Percentiles rank a stretch among this genome's conserved stretches.
phyloP scores from a whole-genome alignment of 2,888 invertebrate species.

The Thelaira solivaga region DNA sequence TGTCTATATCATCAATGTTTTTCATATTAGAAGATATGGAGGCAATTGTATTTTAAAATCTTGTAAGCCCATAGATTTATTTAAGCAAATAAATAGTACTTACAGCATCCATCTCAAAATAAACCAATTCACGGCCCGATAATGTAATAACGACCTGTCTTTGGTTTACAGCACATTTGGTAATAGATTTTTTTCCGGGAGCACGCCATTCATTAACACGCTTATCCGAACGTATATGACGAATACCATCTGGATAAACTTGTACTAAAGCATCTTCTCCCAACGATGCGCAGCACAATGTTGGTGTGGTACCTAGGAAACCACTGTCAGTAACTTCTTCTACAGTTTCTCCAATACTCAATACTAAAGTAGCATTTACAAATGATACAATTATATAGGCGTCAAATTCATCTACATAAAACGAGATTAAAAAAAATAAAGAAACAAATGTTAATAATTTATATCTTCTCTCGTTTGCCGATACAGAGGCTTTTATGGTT shows the following conservation, averaged over 20 bases:
- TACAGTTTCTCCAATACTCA: slow-evolving; percentile 99
- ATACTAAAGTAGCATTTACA: slow-evolving; percentile 96
- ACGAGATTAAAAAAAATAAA: slow-evolving; percentile 39
- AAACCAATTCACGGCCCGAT: slow-evolving; percentile 97
- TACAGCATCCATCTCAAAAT: slow-evolving; percentile 99
- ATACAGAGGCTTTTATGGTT: neutral
- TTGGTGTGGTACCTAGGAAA: slow-evolving; percentile 98
- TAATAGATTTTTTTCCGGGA: slow-evolving; percentile 97
- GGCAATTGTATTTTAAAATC: neutral
- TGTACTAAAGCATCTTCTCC: slow-evolving; percentile 99
- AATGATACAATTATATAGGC: slow-evolving; percentile 99
- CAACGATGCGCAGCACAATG: slow-evolving; percentile 97
- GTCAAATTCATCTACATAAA: slow-evolving; percentile 99
- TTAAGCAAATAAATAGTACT: slow-evolving; percentile 75
- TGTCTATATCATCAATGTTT: slow-evolving; percentile 74
- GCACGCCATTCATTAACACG: slow-evolving; percentile 99
- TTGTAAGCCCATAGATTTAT: neutral
- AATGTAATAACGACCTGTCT: slow-evolving; percentile 98
- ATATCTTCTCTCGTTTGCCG: neutral
- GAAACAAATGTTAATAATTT: neutral
- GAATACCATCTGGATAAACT: slow-evolving; percentile 98
- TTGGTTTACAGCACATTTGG: slow-evolving; percentile 98
- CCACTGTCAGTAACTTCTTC: slow-evolving; percentile 99
- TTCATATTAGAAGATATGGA: too few relatives aligned
- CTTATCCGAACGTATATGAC: slow-evolving; percentile 98